Base-by-base conservation (phyloP, 2,888 invertebrate genomes). In the Elegia similella region DNA sequence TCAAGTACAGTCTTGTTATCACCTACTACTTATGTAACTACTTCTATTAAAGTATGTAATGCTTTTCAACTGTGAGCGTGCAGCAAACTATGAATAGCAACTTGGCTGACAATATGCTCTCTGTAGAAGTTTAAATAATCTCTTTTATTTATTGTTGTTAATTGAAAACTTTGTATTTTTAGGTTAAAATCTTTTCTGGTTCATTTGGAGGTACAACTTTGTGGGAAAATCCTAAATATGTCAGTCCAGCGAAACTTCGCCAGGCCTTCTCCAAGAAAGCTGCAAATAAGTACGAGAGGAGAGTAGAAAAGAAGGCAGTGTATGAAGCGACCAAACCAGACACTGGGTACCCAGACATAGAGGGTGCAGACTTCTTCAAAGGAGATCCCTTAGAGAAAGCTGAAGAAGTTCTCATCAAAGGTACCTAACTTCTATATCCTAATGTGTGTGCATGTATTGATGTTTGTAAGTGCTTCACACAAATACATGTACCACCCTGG, bases 121-220 rank as follows among this genome's bases (percentile, higher is more conserved):
- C n/a, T n/a, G n/a, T n/a, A n/a, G n/a, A n/a, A n/a, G n/a, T n/a
- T n/a, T n/a, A n/a, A n/a, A n/a, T n/a, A n/a, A n/a, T n/a, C n/a
- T 47, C 7, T 13, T 48, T 30, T 1, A 48, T 30, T 23, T 23
- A 23, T 23, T 23, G 47, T 13, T 13, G 13, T 48, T n/a, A 5
- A 29, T 29, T 47, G 1, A 3, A 17, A 50, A 15, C 32, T 58
- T 17, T 15, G n/a, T 43, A 78, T 93, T 58, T 94, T 95, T 73
- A 96, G 82, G 96, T 99, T 0, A 97, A 98, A 90, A 96, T 99
- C 76, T 99, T 99, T 91, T 95, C 95, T 57, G 97, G 96, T 6
- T 98, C 99, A 73, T 99, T 99, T 90, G 95, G 96, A 60, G 99
- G 99, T 5, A 92, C 94, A 59, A 95, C 98, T 17, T 86, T 99